Percentiles rank a stretch among this genome's conserved stretches.
Conservation (phyloP, 2,113 vertebrate species). For the Hemiscyllium ocellatum region DNA sequence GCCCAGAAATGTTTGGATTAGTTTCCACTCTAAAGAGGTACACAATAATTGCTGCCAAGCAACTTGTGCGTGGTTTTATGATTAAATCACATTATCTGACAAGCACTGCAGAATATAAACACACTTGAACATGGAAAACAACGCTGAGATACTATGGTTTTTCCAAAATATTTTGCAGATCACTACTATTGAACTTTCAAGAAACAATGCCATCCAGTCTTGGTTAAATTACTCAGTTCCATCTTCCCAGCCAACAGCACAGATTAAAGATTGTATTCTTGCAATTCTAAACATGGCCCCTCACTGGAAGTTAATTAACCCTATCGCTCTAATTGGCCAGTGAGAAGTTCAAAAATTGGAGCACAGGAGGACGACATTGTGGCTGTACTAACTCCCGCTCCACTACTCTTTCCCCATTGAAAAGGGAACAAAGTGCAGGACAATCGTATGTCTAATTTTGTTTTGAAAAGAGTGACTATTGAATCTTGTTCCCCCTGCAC, state of each 20-base stretch:
- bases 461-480: not conserved
- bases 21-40: not conserved
- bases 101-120: not conserved
- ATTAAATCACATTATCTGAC: conserved; percentile 6
- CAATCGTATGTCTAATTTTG: not conserved
- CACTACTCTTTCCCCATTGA: not conserved
- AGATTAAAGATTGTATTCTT: not conserved
- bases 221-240: not conserved
- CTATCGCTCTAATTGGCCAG: not conserved
- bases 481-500: not conserved
- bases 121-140: not conserved
- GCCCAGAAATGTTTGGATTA: not conserved
- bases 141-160: not conserved
- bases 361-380: not conserved
- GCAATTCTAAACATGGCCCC: not conserved
- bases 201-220: not conserved
- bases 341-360: not conserved
- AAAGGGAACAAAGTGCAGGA: no score
- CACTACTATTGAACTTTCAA: not conserved
- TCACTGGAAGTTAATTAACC: not conserved
- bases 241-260: not conserved
- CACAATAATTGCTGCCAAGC: conserved; percentile 5
- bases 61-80: not conserved
- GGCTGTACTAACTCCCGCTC: not conserved
- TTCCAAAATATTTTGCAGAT: not conserved